Evolutionary conservation across 2,888 invertebrate genomes (phyloP).

Genomic region (Plutella xylostella): DNA sequence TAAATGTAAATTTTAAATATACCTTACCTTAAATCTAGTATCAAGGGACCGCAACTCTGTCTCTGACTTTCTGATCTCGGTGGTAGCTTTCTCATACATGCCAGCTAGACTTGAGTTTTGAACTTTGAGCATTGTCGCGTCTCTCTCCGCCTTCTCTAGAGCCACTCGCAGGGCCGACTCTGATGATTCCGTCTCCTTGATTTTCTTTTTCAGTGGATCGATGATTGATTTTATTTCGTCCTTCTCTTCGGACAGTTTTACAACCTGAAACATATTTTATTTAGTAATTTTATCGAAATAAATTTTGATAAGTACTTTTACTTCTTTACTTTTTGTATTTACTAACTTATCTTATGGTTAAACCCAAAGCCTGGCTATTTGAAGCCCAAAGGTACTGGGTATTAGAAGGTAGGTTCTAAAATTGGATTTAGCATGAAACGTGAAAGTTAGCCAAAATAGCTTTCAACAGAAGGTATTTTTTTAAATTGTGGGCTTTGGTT

Average conservation of each 20-base stretch:
- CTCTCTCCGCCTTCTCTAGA: slow-evolving; percentile 66
- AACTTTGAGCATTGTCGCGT: slow-evolving; percentile 55
- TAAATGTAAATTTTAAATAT: not conserved
- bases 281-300: too few species aligned
- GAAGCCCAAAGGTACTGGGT: too few species aligned
- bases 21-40: slow-evolving; percentile 48
- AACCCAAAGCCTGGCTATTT: too few species aligned
- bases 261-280: too few species aligned
- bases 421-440: too few species aligned
- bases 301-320: too few species aligned
- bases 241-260: slow-evolving; percentile 41
- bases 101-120: slow-evolving; percentile 55
- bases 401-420: too few species aligned
- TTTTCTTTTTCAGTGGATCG: slow-evolving; percentile 61
- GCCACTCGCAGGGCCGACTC: slow-evolving; percentile 67
- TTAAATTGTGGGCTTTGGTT: too few species aligned
- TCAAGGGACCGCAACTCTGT: slow-evolving; percentile 51
- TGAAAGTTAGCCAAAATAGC: too few species aligned
- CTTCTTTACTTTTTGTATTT: too few species aligned
- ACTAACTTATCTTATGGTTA: too few species aligned
- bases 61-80: slow-evolving; percentile 62
- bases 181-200: slow-evolving; percentile 69
- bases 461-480: too few species aligned
- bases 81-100: slow-evolving; percentile 56
- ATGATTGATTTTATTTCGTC: slow-evolving; percentile 65